A percentile compares a stretch with the other conserved stretches of the same genome.
Conservation (phyloP, 2,113 vertebrate species). For the Lophochroa leadbeateri region DNA sequence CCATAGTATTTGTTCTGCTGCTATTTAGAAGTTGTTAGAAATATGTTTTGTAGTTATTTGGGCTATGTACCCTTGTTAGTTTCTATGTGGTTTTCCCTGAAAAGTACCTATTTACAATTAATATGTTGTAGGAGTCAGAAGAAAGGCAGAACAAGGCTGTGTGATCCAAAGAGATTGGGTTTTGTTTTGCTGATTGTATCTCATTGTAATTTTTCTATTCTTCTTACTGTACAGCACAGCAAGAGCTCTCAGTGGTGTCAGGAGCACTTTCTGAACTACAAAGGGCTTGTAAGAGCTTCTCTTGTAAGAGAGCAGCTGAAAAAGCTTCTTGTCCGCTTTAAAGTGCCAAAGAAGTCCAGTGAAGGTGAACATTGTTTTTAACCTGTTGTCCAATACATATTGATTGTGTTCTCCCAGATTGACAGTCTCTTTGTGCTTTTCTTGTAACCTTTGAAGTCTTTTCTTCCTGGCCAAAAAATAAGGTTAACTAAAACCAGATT, state of each 20-base stretch:
- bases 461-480: background rate
- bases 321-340: conserved; percentile 94
- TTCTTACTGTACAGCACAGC: conserved; percentile 81
- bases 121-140: background rate
- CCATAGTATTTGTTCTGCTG: background rate
- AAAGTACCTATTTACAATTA: background rate
- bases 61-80: background rate
- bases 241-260: conserved; percentile 98
- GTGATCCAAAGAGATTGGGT: background rate
- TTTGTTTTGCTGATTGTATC: background rate
- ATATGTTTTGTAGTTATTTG: background rate
- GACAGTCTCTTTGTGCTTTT: background rate
- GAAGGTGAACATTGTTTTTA: conserved; percentile 80
- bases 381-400: background rate
- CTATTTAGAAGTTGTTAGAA: background rate
- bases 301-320: conserved; percentile 94
- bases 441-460: background rate
- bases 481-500: background rate
- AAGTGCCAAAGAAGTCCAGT: conserved; percentile 92
- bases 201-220: background rate
- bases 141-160: background rate
- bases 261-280: conserved; percentile 97
- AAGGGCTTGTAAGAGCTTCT: conserved; percentile 89
- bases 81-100: background rate
- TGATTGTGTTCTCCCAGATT: background rate